Base-by-base conservation (phyloP, 2,888 invertebrate species). In the Steinernema hermaphroditum region DNA sequence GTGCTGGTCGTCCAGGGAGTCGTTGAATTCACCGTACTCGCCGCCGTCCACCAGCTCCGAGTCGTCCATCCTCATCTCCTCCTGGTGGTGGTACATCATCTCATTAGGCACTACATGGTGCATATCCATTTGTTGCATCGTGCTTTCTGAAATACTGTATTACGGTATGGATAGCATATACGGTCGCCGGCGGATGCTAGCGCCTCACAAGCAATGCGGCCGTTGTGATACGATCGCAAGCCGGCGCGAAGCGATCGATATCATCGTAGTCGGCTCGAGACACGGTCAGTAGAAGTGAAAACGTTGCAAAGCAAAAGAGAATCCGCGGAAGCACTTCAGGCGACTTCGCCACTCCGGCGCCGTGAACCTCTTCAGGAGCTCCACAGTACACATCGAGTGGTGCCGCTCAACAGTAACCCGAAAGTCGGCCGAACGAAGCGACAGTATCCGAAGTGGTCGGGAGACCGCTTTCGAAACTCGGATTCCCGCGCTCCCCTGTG, bases 21-120 rank as follows among this genome's bases (percentile, higher is more conserved):
- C 62, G 32, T 62, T 19, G 62, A 62, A 62, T 8, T 32, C 62
- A 19, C 46, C 62, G 62, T 62, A 62, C 34, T 62, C 62, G 62
- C 62, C 62, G 27, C 16, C 16, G 29, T 62, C 62, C 62, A 62
- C 62, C 2, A 62, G 62, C 16, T 62, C 62, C 34, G 62, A 62
- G 1, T 62, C 62, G 29, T 62, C 62, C 62, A 62, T 32, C 32
- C 62, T 1, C 62, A 62, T 9, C 16, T n/a, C 62, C 16, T 62
- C 62, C 62, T 62, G 32, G 19, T 62, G 62, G 19, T 62, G 62
- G 34, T 62, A 62, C 62, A 62, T 62, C 62, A 62, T 62, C 19
- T 62, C 62, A 27, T 16, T 16, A 4, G 32, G 32, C 62, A 62
- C 54, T 22, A 54, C 32, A 62, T 32, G 62, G 32, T 62, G 62